Evolutionary conservation across 2,888 invertebrate species (phyloP).

Genomic region (Pterostichus niger): DNA sequence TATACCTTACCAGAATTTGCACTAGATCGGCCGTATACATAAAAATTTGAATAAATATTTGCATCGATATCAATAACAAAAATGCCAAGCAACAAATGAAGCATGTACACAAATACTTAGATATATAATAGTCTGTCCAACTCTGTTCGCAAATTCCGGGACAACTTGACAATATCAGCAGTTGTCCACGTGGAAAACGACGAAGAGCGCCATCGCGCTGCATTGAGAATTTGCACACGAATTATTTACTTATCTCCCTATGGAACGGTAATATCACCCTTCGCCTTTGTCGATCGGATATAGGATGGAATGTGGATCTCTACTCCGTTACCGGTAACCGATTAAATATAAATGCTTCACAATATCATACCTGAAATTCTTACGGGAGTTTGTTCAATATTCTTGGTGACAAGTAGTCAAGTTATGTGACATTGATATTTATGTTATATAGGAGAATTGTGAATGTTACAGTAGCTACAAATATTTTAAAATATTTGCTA

Average conservation of each 20-base stretch:
- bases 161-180: slow-evolving; percentile 43
- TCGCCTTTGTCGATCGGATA: slow-evolving; percentile 19
- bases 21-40: no score
- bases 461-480: no score
- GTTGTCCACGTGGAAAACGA: slow-evolving; percentile 33
- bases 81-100: no score
- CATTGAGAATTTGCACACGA: slow-evolving; percentile 5
- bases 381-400: slow-evolving; percentile 12
- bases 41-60: slow-evolving; percentile 1
- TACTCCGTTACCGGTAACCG: not conserved
- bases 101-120: not conserved
- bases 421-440: no score
- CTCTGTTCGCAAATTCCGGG: not conserved
- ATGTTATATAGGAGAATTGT: no score
- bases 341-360: slow-evolving; percentile 52
- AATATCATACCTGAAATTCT: not conserved
- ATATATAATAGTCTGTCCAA: not conserved
- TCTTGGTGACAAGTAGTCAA: slow-evolving; percentile 27
- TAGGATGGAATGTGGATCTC: slow-evolving; percentile 29
- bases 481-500: no score
- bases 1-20: no score
- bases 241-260: slow-evolving; percentile 54
- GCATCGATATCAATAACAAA: not conserved
- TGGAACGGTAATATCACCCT: slow-evolving; percentile 16
- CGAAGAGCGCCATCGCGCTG: slow-evolving; percentile 13